Evolutionary conservation across 2,797 vertebrate species (phyloP).

Genomic region (Columba guinea): DNA sequence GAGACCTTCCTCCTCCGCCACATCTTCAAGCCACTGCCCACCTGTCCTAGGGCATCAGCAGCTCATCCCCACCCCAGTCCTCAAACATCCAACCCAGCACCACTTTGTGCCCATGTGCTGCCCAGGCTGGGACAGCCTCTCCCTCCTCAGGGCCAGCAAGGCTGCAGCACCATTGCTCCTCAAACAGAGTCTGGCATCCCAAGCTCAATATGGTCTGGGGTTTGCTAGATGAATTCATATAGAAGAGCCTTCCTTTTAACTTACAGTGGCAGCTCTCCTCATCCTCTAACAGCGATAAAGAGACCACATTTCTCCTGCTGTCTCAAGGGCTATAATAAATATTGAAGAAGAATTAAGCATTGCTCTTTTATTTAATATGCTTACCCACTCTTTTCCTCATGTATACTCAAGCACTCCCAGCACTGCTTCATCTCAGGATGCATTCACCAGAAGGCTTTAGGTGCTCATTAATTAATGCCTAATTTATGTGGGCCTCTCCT

Average conservation of each 20-base stretch:
- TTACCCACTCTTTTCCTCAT: not conserved
- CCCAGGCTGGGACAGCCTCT: not conserved
- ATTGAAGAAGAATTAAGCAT: not conserved
- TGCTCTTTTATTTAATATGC: not conserved
- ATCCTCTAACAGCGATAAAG: not conserved
- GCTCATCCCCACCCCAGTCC: rapidly evolving
- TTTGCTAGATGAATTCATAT: not conserved
- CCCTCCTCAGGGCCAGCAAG: rapidly evolving
- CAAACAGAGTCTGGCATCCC: not conserved
- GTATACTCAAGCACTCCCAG: not conserved
- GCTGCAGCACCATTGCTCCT: not conserved
- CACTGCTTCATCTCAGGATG: not conserved
- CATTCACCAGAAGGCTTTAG: not conserved
- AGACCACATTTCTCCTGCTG: not conserved
- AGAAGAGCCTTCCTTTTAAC: not conserved
- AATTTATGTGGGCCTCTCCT: slow-evolving; percentile 40
- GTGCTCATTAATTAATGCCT: slow-evolving; percentile 45
- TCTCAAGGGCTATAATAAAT: not conserved
- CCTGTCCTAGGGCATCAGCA: not conserved
- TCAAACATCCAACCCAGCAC: not conserved
- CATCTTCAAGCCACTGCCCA: rapidly evolving
- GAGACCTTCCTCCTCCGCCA: not conserved
- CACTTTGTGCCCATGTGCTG: rapidly evolving
- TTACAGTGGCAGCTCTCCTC: not conserved
- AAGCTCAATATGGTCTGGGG: rapidly evolving